Conservation (phyloP, 1,140 invertebrate species). For the Drosophila watanabei region DNA sequence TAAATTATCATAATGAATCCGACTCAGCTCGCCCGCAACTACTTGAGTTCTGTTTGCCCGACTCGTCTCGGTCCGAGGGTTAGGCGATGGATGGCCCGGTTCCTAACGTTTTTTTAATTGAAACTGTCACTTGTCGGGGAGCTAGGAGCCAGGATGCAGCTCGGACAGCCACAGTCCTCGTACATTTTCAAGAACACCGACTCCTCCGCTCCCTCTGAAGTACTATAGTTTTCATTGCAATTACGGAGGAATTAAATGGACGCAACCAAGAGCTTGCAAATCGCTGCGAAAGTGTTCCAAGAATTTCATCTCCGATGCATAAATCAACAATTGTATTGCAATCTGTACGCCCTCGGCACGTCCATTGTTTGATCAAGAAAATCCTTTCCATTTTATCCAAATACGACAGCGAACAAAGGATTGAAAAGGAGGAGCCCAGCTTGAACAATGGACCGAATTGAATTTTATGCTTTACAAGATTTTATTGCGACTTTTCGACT, state of each 20-base stretch:
- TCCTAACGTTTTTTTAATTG: slow-evolving; percentile 69
- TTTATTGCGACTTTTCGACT: slow-evolving; percentile 76
- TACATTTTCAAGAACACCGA: slow-evolving; percentile 73
- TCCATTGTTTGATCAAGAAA: slow-evolving; percentile 76
- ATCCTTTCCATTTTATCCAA: slow-evolving; percentile 58
- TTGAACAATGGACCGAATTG: slow-evolving; percentile 67
- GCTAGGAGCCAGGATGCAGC: slow-evolving; percentile 11
- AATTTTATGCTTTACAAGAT: slow-evolving; percentile 78
- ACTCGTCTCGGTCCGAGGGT: slow-evolving; percentile 36
- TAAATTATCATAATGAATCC: slow-evolving; percentile 84
- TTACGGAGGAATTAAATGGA: slow-evolving; percentile 47
- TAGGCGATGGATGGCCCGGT: slow-evolving; percentile 26
- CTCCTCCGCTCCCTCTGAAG: slow-evolving; percentile 22
- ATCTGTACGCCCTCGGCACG: slow-evolving; percentile 13
- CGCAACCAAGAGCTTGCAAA: slow-evolving; percentile 10
- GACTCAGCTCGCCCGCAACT: slow-evolving; percentile 64
- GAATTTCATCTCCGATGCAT: slow-evolving; percentile 71
- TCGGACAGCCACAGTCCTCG: slow-evolving; percentile 43
- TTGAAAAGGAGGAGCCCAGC: slow-evolving; percentile 9
- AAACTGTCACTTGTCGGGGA: slow-evolving; percentile 74
- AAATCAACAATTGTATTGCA: slow-evolving; percentile 67
- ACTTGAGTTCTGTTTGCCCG: slow-evolving; percentile 69
- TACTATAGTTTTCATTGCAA: slow-evolving; percentile 36
- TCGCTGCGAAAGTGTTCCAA: slow-evolving; percentile 54
- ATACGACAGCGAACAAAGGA: slow-evolving; percentile 26